Base-by-base conservation (phyloP, 2,113 vertebrate species). In the Chaetodon auriga region DNA sequence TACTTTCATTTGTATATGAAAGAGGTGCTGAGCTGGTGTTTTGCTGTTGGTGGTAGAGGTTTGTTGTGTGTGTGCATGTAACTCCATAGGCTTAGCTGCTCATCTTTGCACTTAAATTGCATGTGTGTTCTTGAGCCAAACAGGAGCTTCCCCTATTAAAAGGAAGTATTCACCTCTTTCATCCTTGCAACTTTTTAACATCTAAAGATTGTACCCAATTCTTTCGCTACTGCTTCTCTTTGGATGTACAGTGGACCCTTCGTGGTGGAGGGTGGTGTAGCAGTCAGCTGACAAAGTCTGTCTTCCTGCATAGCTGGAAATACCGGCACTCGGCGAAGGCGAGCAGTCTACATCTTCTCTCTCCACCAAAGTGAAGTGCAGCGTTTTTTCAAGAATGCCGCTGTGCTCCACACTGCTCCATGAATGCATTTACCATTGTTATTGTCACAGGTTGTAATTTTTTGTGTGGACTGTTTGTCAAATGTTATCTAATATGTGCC, bases 1-100 rank as follows among this genome's bases (percentile, higher is more conserved):
- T 63, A 54, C 36, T 65, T 78, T 64, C 6, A 68, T 75, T 74
- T 84, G 62, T 71, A 62, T 68, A n/a, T 86, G 58, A 82, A 73
- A 79, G 68, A 57, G 66, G n/a, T 8, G 41, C 30, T 38, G 38
- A 62, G n/a, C 46, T 53, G 51, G 46, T 75, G 60, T 45, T 41
- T 54, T 60, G 70, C 36, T 21, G 21, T 25, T 83, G 72, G 43
- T 16, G 48, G 19, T 51, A 23, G 8, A 35, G 5, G 64, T 30
- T 30, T 51, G 30, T 49, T 51, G 45, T 68, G 60, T 72, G 36
- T 70, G 69, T 81, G 16, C 25, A 15, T 69, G 12, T 54, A 41
- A 7, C 64, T 46, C 36, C 38, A 55, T 25, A 12, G n/a, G 6
- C 35, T 51, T 18, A 23, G 45, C 13, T 11, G 35, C 16, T 53